Conservation (phyloP, 2,888 invertebrate species). For the Corythucha ciliata region DNA sequence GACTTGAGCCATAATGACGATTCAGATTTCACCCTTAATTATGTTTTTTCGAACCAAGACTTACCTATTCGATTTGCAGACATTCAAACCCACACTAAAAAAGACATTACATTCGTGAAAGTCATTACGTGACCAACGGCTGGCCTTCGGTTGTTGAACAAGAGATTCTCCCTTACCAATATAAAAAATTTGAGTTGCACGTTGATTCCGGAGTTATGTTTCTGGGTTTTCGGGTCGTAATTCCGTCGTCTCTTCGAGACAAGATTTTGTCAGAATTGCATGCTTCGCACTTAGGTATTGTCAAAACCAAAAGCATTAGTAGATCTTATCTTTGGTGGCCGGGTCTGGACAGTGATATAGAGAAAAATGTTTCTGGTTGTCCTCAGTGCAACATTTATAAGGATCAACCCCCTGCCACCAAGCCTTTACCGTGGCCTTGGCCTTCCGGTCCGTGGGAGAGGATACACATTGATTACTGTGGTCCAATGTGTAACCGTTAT, state of each 20-base stretch:
- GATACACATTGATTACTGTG: constrained; percentile 33
- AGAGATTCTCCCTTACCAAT: no score
- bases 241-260: no score
- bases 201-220: no score
- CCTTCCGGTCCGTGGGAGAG: constrained; percentile 28
- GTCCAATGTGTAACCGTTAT: constrained; percentile 21
- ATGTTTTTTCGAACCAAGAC: constrained; percentile 1
- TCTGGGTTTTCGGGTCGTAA: no score
- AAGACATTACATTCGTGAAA: background rate
- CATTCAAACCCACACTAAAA: background rate
- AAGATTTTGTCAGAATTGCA: no score
- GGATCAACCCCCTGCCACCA: constrained; percentile 27
- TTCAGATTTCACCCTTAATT: constrained; percentile 1
- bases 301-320: constrained; percentile 34
- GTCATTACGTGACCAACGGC: no score
- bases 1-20: no score
- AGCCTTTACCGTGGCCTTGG: constrained; percentile 29
- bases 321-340: constrained; percentile 35
- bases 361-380: constrained; percentile 32
- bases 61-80: background rate
- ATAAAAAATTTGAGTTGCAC: no score
- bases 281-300: constrained; percentile 35
- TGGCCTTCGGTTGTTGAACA: no score
- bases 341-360: constrained; percentile 33
- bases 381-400: constrained; percentile 25